Evolutionary conservation across 2,113 vertebrate species (phyloP), one percentile per base, ranked within the genome.

Genomic region (Otolemur garnettii): DNA sequence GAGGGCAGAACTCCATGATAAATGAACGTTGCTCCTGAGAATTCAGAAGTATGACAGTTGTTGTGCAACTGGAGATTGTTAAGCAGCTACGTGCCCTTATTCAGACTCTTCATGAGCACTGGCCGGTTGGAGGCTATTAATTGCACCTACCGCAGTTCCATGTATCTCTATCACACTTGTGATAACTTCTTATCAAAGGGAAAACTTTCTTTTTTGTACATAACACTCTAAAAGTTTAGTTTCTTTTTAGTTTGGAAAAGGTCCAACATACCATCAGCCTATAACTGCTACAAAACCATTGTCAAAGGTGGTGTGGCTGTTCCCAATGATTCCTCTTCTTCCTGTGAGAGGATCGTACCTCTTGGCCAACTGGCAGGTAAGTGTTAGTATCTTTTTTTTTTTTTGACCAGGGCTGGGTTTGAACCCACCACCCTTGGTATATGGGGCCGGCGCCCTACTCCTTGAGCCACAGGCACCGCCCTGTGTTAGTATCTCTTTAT

Each of bases 191-290:
- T 84, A 83, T 38, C n/a, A 28, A 68, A 17, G 5, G 6, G 68
- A 59, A 75, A 85, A 22, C 19, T 45, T 68, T 87, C n/a, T 55
- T 50, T 60, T 84, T 92, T 94, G 28, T 69, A 62, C 30, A 87
- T 90, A 92, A 80, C 14, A 77, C 0, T 38, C 71, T 38, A 12
- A 68, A 71, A 84, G 71, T 60, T 10, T 59, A 8, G 2, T 45
- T 62, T 72, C 94, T 26, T 82, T 97, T 87, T 60, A 60, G 69
- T 80, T 93, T 33, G 57, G 57, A 33, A 90, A 81, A 81, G 33
- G 18, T 60, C 55, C 19, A 38, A 33, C 3, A 18, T 2, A 30
- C 10, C 60, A 33, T 53, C 17, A 87, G 71, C 86, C 59, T 35
- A 15, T 59, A 82, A 80, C 38, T 80, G 62, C 22, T 38, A 60